A percentile compares a stretch with the other conserved stretches of the same genome.
These are phyloP conservation scores for Tinea pellionella DNA, from an alignment of 2,888 invertebrate genomes.

Conservation along the genomic window DNA sequence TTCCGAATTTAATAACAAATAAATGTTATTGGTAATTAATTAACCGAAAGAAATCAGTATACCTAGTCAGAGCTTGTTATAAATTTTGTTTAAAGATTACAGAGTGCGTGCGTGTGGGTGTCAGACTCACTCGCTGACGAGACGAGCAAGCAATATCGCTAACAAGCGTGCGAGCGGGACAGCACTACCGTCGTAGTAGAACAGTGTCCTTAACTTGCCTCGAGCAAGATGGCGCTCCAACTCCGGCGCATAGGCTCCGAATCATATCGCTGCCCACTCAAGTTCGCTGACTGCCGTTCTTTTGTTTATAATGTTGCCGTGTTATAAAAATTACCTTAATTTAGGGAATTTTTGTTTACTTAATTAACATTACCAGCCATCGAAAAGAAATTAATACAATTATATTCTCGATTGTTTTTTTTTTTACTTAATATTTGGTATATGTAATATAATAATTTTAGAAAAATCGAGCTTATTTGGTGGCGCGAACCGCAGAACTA, in stretches of 20 bases:
- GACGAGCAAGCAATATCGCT: slow-evolving; percentile 44
- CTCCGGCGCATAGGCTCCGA: slow-evolving; percentile 57
- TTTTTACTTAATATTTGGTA: too few relatives aligned
- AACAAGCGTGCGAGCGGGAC: slow-evolving; percentile 62
- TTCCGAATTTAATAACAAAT: too few relatives aligned
- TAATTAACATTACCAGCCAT: too few relatives aligned
- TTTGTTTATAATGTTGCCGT: slow-evolving; percentile 68
- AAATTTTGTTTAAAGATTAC: slow-evolving; percentile 66
- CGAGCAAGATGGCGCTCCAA: slow-evolving; percentile 49
- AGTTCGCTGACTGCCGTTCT: slow-evolving; percentile 72
- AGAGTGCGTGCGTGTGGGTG: slow-evolving; percentile 61
- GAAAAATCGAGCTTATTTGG: too few relatives aligned
- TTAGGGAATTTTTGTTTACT: background rate
- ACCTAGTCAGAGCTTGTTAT: slow-evolving; percentile 52
- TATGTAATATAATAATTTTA: too few relatives aligned
- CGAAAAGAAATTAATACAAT: too few relatives aligned
- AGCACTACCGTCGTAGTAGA: slow-evolving; percentile 31
- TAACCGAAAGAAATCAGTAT: slow-evolving; percentile 8
- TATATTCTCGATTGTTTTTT: too few relatives aligned
- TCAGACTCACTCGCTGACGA: slow-evolving; percentile 31
- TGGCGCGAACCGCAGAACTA: too few relatives aligned
- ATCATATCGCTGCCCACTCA: slow-evolving; percentile 73
- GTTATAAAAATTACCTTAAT: slow-evolving; percentile 23
- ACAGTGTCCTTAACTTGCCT: slow-evolving; percentile 36
- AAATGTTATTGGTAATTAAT: background rate